Conservation (phyloP, 2,113 vertebrate genomes). For the Spermophilus dauricus region DNA sequence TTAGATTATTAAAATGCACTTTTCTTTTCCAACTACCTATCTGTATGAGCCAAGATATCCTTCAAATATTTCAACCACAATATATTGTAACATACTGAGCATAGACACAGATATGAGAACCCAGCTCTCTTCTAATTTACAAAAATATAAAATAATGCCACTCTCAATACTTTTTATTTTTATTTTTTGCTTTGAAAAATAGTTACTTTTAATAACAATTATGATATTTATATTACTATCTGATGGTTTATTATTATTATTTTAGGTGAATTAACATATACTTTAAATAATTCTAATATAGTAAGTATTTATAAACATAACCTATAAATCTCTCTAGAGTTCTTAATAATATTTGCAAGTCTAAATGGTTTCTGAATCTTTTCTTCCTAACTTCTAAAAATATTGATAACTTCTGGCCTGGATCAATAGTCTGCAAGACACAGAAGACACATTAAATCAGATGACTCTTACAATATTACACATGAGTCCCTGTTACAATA, state of each 20-base stretch:
- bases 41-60: background rate
- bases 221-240: constrained; percentile 12
- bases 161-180: background rate
- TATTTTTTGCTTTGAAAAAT: background rate
- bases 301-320: background rate
- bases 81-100: background rate
- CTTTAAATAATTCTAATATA: background rate
- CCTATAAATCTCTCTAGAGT: background rate
- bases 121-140: background rate
- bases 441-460: background rate
- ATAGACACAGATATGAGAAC: background rate
- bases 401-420: background rate
- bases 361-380: background rate
- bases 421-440: background rate
- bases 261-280: constrained; percentile 34
- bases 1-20: background rate
- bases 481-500: background rate
- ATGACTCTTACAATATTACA: background rate
- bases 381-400: background rate
- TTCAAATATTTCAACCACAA: background rate
- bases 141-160: constrained; percentile 17
- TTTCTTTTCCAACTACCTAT: background rate
- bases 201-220: background rate
- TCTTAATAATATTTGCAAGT: constrained; percentile 23
- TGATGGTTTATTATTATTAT: background rate